Conservation (phyloP, 1,140 invertebrate genomes). For the Tetramorium simillimum region DNA sequence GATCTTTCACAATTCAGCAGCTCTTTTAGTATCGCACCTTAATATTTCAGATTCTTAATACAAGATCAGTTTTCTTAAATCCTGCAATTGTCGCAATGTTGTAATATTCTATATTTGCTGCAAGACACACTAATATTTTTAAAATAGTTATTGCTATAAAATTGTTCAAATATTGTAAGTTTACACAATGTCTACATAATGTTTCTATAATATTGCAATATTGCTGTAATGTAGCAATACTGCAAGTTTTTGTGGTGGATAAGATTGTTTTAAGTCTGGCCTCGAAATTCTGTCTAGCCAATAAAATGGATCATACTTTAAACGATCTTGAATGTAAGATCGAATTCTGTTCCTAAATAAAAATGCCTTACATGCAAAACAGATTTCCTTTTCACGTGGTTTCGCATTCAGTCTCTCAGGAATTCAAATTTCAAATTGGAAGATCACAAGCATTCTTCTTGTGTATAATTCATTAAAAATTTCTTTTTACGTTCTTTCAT, state of each 20-base stretch:
- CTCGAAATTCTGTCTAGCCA: too few species aligned
- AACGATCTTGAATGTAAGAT: not conserved
- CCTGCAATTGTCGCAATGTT: not conserved
- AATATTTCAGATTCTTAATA: not conserved
- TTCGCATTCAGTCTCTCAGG: not conserved
- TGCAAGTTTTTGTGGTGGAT: too few species aligned
- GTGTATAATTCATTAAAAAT: not conserved
- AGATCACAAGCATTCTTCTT: not conserved
- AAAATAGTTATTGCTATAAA: too few species aligned
- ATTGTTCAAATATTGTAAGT: too few species aligned
- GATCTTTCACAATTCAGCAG: not conserved
- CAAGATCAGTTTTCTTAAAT: not conserved
- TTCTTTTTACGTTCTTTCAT: not conserved
- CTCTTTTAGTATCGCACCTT: not conserved
- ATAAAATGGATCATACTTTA: too few species aligned
- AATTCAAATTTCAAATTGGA: not conserved
- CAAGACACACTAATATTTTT: too few species aligned
- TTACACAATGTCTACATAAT: too few species aligned
- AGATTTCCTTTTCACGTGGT: not conserved
- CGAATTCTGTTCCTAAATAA: not conserved
- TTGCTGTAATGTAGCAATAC: too few species aligned
- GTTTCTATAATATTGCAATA: too few species aligned
- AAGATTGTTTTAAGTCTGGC: too few species aligned
- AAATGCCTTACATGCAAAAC: not conserved
- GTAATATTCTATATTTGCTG: too few species aligned